These are phyloP conservation scores for Xestia ashworthii DNA, from an alignment of 2,888 invertebrate species.

Conservation along the genomic window DNA sequence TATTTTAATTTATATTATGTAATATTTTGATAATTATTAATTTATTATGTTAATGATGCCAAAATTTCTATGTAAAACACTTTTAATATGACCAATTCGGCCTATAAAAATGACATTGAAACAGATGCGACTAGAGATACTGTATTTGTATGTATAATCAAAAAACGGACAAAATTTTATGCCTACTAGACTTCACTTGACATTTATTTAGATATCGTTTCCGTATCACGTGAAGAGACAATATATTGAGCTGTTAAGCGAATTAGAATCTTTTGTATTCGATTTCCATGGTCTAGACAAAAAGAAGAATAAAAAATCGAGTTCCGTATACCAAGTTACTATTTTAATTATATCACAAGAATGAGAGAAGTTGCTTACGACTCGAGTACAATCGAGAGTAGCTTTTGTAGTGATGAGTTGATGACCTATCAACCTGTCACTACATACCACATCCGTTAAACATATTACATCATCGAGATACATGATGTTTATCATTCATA, in stretches of 20 bases:
- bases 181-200: conserved; percentile 55
- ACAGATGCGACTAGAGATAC: background rate
- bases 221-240: conserved; percentile 48
- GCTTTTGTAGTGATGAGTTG: conserved; percentile 1
- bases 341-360: conserved; percentile 21
- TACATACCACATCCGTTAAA: background rate
- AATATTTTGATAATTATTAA: conserved; percentile 24
- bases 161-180: background rate
- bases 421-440: conserved; percentile 32
- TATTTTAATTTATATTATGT: conserved; percentile 45
- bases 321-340: conserved; percentile 27
- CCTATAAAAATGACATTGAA: conserved; percentile 11
- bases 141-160: conserved; percentile 2
- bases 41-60: no score
- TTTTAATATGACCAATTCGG: background rate
- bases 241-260: conserved; percentile 16
- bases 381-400: background rate
- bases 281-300: conserved; percentile 22
- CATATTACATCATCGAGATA: conserved; percentile 11
- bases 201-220: conserved; percentile 52
- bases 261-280: conserved; percentile 47
- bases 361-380: background rate
- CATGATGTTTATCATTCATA: background rate
- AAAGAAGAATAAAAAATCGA: conserved; percentile 30
- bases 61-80: conserved; percentile 5